Percentiles rank a stretch among this genome's conserved stretches.
Conservation (phyloP, 2,797 vertebrate genomes). For the Uromys caudimaculatus region DNA sequence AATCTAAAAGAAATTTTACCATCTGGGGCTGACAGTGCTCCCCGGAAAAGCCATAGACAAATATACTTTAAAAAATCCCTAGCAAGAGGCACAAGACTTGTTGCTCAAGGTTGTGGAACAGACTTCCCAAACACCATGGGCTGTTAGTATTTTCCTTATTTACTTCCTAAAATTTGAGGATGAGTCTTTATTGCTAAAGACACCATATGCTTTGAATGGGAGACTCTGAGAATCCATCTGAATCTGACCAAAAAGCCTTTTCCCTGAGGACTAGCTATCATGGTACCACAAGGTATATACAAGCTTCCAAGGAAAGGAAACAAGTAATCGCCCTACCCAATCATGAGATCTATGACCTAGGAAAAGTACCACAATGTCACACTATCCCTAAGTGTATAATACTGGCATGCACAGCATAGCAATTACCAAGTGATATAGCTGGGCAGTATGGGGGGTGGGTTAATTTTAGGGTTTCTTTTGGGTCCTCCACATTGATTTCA, state of each 20-base stretch:
- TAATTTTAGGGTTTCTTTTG: neutral
- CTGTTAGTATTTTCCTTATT: neutral
- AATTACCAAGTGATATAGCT: neutral
- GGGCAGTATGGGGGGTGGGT: neutral
- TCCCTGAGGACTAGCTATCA: neutral
- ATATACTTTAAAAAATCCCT: neutral
- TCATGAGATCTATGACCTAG: neutral
- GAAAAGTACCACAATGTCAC: neutral
- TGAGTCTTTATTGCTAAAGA: neutral
- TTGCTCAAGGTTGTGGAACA: no score
- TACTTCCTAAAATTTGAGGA: neutral
- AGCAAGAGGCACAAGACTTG: neutral
- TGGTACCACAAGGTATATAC: neutral
- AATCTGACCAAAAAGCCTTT: neutral
- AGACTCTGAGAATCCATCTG: neutral
- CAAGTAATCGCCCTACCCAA: no score
- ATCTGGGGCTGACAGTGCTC: neutral
- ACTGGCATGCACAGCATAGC: neutral
- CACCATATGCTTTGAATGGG: neutral
- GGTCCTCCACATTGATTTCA: neutral
- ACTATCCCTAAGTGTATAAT: neutral
- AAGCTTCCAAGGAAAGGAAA: neutral
- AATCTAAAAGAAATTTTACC: neutral
- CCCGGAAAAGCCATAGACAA: neutral
- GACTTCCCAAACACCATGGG: neutral